Base-by-base conservation (phyloP, 2,888 invertebrate species). In the Stegophylla sp. region DNA sequence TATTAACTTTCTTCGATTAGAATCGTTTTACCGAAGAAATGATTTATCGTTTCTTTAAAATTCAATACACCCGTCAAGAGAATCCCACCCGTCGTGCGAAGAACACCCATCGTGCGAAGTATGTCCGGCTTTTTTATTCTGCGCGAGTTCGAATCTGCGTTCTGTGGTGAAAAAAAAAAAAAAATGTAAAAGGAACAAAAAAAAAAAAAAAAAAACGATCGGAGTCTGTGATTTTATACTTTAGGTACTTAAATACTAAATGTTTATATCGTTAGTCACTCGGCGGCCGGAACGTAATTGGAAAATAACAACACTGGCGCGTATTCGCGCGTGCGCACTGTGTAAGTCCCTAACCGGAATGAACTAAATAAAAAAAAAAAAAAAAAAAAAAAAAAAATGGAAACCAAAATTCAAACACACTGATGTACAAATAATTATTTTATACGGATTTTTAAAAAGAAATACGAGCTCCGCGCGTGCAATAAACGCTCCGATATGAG, bases 261-360 rank as follows among this genome's bases (percentile, higher is more conserved):
- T 56, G 56, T 56, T 56, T 20, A 23, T 56, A 56, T 56, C 56
- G 56, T 56, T 56, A 56, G 53, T 53, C 53, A 56, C 12, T 23
- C 9, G 53, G n/a, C 34, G 56, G 23, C 56, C 56, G 56, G 56
- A 20, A 56, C 56, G 23, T 56, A 56, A 56, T 56, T 56, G 56
- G 20, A 56, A 56, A 56, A 56, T 56, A 56, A 56, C 56, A 56
- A 56, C 23, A 7, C 34, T 20, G 56, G 56, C 23, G 56, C 56
- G 23, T 53, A 53, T 56, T 53, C 34, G 34, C 34, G 34, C 53
- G 23, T 9, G 1, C 53, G 23, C 53, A 20, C n/a, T n/a, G n/a
- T n/a, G 9, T 53, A 53, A 53, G 10, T n/a, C n/a, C 53, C 23
- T 20, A 20, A 23, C 56, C 56, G 56, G 10, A 10, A 56, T 23